A percentile compares a stretch with the other conserved stretches of the same genome.
These are phyloP conservation scores for Sarcoramphus papa DNA, from an alignment of 2,797 vertebrate genomes.

Conservation along the genomic window DNA sequence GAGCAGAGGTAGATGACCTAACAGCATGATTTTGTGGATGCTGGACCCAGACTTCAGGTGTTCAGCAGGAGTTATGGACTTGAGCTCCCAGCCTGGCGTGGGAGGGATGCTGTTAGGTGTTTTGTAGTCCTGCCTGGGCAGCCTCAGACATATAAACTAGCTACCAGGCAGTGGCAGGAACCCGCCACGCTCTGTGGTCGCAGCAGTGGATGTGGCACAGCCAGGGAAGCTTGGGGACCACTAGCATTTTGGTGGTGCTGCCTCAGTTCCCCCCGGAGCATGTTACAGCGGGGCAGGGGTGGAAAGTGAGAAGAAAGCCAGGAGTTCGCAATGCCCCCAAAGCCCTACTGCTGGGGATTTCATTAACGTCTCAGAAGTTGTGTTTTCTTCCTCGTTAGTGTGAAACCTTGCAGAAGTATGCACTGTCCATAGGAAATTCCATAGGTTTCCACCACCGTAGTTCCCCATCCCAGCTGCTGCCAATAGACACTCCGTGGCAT, in stretches of 20 bases:
- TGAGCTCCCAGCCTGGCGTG: neutral
- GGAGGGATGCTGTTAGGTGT: neutral
- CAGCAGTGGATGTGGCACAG: neutral
- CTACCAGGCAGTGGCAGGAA: neutral
- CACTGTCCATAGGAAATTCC: neutral
- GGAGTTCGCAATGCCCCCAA: neutral
- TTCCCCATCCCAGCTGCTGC: neutral
- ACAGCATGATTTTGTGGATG: neutral
- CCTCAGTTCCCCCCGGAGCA: accelerated
- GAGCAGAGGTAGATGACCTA: neutral
- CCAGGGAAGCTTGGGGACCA: neutral
- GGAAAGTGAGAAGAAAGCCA: neutral
- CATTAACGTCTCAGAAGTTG: neutral
- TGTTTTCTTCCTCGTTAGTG: neutral
- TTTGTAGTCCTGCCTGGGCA: neutral
- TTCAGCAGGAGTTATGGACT: neutral
- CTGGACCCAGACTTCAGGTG: neutral
- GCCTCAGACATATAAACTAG: neutral
- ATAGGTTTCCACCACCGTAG: neutral
- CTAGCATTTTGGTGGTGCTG: neutral
- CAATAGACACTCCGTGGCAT: accelerated
- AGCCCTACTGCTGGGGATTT: neutral
- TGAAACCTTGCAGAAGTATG: neutral
- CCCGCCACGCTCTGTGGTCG: accelerated
- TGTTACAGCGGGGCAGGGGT: neutral